These are phyloP conservation scores for Lysandra bellargus DNA, from an alignment of 2,888 invertebrate species.

Conservation along the genomic window DNA sequence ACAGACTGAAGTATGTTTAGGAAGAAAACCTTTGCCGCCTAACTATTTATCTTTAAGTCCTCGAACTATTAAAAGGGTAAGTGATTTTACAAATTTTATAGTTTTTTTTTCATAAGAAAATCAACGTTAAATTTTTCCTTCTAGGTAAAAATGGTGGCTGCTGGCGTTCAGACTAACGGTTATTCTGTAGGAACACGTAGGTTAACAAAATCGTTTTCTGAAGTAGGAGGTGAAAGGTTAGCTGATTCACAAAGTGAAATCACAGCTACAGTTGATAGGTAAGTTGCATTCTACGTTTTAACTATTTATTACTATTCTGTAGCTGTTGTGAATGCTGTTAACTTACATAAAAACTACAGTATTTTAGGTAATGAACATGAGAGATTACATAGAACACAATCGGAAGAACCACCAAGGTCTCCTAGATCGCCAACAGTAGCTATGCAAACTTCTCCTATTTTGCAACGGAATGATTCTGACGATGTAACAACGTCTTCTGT, in stretches of 20 bases:
- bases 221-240: conserved; percentile 80
- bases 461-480: conserved; percentile 68
- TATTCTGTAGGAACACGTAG: conserved; percentile 82
- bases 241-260: conserved; percentile 60
- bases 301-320: neutral
- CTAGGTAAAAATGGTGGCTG: conserved; percentile 92
- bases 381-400: conserved; percentile 89
- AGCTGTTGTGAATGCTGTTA: conserved; percentile 6
- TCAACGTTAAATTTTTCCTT: neutral
- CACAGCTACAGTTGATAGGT: conserved; percentile 64
- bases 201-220: conserved; percentile 91
- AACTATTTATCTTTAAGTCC: conserved; percentile 88
- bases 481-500: conserved; percentile 69
- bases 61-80: conserved; percentile 88
- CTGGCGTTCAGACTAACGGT: conserved; percentile 94
- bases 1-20: conserved; percentile 89
- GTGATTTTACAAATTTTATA: conserved; percentile 34
- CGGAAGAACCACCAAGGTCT: conserved; percentile 91
- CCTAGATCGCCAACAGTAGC: conserved; percentile 82
- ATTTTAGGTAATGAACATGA: conserved; percentile 83
- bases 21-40: conserved; percentile 86
- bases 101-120: neutral
- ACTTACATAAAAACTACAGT: conserved; percentile 48
- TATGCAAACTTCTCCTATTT: conserved; percentile 70
- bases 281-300: neutral